Conservation (phyloP, 2,888 invertebrate species). For the Eulithis prunata region DNA sequence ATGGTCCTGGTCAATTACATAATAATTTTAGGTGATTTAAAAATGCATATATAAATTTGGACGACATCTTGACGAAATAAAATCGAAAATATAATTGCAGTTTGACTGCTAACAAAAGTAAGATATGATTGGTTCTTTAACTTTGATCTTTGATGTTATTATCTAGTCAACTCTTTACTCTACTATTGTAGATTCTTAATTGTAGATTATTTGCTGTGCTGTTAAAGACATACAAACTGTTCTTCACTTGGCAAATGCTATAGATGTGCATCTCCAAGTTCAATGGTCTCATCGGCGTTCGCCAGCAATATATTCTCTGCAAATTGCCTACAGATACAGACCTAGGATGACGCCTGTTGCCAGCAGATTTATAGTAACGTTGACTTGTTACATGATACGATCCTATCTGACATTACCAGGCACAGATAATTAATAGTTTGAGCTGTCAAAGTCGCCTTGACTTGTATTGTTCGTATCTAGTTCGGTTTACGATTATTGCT, state of each 20-base stretch:
- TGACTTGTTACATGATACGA: slow-evolving; percentile 68
- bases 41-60: too few species aligned
- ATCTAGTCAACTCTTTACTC: too few species aligned
- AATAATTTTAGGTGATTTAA: too few species aligned
- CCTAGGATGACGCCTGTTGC: slow-evolving; percentile 63
- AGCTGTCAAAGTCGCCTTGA: slow-evolving; percentile 21
- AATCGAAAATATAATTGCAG: too few species aligned
- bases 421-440: slow-evolving; percentile 20
- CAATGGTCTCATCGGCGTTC: slow-evolving; percentile 18
- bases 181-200: too few species aligned
- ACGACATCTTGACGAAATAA: too few species aligned
- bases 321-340: slow-evolving; percentile 59
- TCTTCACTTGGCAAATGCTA: slow-evolving; percentile 1
- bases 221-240: background rate
- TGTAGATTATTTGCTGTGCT: too few species aligned
- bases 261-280: slow-evolving; percentile 19
- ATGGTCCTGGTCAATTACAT: too few species aligned
- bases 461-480: slow-evolving; percentile 16
- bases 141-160: too few species aligned
- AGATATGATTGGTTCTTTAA: too few species aligned
- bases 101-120: too few species aligned
- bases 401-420: slow-evolving; percentile 45
- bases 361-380: slow-evolving; percentile 71
- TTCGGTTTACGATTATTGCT: slow-evolving; percentile 18
- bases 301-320: slow-evolving; percentile 53